Evolutionary conservation across 2,797 vertebrate genomes (phyloP).

Genomic region (Neopelma chrysocephalum): DNA sequence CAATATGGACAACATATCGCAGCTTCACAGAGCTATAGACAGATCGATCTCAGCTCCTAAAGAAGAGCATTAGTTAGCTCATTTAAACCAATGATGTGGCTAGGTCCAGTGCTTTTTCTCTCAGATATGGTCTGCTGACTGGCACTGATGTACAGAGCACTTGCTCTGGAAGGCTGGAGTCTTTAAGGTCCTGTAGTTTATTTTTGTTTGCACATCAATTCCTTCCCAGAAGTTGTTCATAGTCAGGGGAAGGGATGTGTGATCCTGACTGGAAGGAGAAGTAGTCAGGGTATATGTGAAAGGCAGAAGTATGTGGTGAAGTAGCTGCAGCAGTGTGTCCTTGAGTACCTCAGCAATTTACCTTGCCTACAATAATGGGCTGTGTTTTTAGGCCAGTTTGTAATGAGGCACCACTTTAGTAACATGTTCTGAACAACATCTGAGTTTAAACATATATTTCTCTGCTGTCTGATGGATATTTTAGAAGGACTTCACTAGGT

Average conservation of each 20-base stretch:
- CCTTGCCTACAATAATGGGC: not conserved
- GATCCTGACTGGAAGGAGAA: not conserved
- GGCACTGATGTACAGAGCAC: not conserved
- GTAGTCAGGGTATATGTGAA: not conserved
- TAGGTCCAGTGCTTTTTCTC: not conserved
- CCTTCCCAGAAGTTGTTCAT: not conserved
- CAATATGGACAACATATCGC: accelerated
- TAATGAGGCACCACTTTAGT: not conserved
- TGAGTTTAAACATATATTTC: accelerated
- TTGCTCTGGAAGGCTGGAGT: not conserved
- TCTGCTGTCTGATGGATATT: not conserved
- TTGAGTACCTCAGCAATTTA: not conserved
- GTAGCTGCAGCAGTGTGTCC: not conserved
- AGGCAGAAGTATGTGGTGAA: accelerated
- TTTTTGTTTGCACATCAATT: not conserved
- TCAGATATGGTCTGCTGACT: not conserved
- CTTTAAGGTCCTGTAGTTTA: not conserved
- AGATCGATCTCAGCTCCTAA: not conserved
- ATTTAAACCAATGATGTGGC: not conserved
- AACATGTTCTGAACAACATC: not conserved
- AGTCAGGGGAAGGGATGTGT: not conserved
- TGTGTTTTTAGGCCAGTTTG: not conserved
- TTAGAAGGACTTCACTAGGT: not conserved
- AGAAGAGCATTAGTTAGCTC: not conserved
- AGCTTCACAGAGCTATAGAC: not conserved